phyloP scores from a whole-genome alignment of 2,113 vertebrate species.

The Naja naja region DNA sequence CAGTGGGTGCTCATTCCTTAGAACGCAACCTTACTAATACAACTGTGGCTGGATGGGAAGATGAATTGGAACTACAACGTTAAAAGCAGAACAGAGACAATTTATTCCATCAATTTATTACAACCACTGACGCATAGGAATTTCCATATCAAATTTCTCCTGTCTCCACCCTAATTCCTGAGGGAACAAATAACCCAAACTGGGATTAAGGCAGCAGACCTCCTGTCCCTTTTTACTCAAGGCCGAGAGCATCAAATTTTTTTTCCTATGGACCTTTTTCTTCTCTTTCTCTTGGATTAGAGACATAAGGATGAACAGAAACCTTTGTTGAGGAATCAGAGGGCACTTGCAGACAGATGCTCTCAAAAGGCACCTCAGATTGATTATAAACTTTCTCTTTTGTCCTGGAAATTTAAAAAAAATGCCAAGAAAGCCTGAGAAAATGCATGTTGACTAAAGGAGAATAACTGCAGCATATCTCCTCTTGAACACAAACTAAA shows the following conservation, averaged over 20 bases:
- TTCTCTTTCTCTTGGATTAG: not conserved
- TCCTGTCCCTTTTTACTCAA: not conserved
- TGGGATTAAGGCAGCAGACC: not conserved
- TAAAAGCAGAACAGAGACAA: not conserved
- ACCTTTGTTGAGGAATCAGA: not conserved
- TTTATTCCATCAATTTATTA: not conserved
- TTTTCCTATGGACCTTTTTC: not conserved
- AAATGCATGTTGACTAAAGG: not conserved
- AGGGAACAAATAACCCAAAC: not conserved
- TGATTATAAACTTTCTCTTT: not conserved
- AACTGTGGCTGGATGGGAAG: not conserved
- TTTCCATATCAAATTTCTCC: not conserved
- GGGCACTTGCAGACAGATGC: not conserved
- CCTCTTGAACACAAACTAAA: not conserved
- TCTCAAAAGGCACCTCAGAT: not conserved
- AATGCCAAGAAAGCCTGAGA: not conserved
- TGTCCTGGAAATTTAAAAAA: not conserved
- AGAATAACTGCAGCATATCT: not conserved
- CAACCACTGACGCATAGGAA: not conserved
- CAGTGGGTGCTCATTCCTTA: not conserved
- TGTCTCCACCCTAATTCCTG: not conserved
- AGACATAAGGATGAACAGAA: not conserved
- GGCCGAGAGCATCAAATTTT: too few species aligned
- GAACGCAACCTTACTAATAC: not conserved
- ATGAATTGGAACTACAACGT: not conserved